Base-by-base conservation (phyloP, 2,113 vertebrate genomes). In the Ranitomeya variabilis region DNA sequence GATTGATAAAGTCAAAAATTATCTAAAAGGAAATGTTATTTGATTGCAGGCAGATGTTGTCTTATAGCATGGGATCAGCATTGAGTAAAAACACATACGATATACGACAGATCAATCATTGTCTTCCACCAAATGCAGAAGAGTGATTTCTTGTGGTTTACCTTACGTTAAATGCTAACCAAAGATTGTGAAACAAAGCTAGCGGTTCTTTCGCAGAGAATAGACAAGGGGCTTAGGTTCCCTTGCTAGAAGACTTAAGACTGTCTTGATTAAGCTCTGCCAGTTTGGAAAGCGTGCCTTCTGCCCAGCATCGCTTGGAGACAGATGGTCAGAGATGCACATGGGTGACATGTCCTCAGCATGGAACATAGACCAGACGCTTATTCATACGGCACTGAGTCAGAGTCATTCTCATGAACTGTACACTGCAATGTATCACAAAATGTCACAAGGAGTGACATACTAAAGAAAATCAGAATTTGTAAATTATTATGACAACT, bases 141-240 rank as follows among this genome's bases (percentile, higher is more conserved):
- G 23, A 90, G 31, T 74, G 85, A 5, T 78, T 87, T 92, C 89
- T 91, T 83, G 80, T 83, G 80, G 80, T 67, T 87, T 90, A 88
- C 89, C 90, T 88, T 89, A 91, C 90, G 92, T 91, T 92, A 91
- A 78, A 91, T 89, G 90, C 89, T 87, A 91, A 85, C 88, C 84
- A 15, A 0, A 0, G 0, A 90, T 94, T 94, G 93, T 54, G 81
- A 92, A 91, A 94, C 0, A 91, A 94, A 92, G 18, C 77, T 87
- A 91, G 91, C 71, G 91, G 92, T 89, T 85, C 90, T 90, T n/a
- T 84, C 79, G 0, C 82, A 88, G 90, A 92, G 90, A 86, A 89
- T 89, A 90, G 91, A 92, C 92, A 91, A 90, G 16, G 86, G 90
- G 21, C 23, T 21, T 18, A 16, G 19, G 15, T 71, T 45, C 66